phyloP scores from a whole-genome alignment of 2,797 vertebrate genomes.

The Chanos chanos region DNA sequence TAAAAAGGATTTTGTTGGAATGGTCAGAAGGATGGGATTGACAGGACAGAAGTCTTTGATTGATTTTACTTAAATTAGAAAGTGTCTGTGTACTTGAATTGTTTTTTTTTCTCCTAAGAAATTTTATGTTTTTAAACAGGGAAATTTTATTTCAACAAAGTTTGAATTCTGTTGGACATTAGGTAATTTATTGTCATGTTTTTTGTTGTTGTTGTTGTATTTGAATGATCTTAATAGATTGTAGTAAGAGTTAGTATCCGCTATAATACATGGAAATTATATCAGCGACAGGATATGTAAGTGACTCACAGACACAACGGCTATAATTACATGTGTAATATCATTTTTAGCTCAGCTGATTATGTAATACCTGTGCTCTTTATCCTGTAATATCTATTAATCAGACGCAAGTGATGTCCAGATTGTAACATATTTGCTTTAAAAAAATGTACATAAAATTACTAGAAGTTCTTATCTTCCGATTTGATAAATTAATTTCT shows the following conservation, averaged over 20 bases:
- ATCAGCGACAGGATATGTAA: constrained; percentile 31
- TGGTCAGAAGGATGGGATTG: neutral
- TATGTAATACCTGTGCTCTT: constrained; percentile 55
- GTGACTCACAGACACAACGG: constrained; percentile 56
- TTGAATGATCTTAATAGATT: constrained; percentile 68
- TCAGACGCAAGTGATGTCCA: constrained; percentile 29
- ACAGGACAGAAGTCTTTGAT: constrained; percentile 2
- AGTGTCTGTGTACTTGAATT: constrained; percentile 44
- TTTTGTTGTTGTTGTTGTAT: constrained; percentile 54
- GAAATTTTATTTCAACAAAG: constrained; percentile 50
- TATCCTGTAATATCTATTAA: constrained; percentile 15
- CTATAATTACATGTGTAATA: constrained; percentile 66
- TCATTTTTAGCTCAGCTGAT: constrained; percentile 56
- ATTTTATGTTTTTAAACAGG: constrained; percentile 48
- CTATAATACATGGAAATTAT: constrained; percentile 53
- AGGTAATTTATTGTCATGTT: constrained; percentile 70
- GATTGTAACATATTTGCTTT: constrained; percentile 40
- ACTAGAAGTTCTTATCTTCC: constrained; percentile 21
- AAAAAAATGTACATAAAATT: constrained; percentile 48
- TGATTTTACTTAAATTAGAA: constrained; percentile 50
- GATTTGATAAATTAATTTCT: constrained; percentile 43
- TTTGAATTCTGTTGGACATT: constrained; percentile 57
- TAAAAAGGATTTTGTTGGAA: neutral
- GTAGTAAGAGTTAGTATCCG: constrained; percentile 59
- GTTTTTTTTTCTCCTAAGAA: constrained; percentile 40